Evolutionary conservation across 2,113 vertebrate genomes (phyloP).

Genomic region (Hylia prasina): DNA sequence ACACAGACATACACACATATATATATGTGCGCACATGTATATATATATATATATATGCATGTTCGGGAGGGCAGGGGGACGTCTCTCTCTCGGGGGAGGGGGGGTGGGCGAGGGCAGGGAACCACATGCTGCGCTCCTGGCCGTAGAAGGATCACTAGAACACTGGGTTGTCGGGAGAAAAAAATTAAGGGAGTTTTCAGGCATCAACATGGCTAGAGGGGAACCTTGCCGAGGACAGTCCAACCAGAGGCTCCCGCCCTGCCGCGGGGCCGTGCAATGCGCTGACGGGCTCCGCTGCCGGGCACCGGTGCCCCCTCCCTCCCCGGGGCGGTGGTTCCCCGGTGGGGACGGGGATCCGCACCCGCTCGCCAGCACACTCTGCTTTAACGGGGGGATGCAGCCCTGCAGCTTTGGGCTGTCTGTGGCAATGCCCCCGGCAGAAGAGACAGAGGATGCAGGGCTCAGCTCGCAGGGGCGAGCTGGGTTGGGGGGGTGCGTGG

Average conservation of each 20-base stretch:
- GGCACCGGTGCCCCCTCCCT: background rate
- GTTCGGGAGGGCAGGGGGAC: slow-evolving; percentile 47
- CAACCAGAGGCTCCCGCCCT: slow-evolving; percentile 83
- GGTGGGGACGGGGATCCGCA: fast-evolving
- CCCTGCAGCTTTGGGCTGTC: background rate
- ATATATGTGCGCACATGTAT: slow-evolving; percentile 61
- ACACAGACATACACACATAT: slow-evolving; percentile 54
- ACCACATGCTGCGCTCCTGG: slow-evolving; percentile 73
- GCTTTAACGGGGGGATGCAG: background rate
- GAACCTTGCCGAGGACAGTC: slow-evolving; percentile 89
- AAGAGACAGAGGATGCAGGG: background rate
- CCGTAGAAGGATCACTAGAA: slow-evolving; percentile 65
- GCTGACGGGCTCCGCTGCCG: slow-evolving; percentile 69
- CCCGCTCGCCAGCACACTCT: background rate
- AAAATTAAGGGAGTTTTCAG: slow-evolving; percentile 72
- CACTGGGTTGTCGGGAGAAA: slow-evolving; percentile 42
- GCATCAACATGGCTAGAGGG: slow-evolving; percentile 95
- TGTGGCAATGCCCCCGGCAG: background rate
- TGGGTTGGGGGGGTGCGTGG: background rate
- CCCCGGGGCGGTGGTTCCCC: background rate
- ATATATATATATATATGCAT: slow-evolving; percentile 74
- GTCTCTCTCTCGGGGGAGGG: slow-evolving; percentile 47
- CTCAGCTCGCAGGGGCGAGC: background rate
- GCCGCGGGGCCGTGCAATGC: slow-evolving; percentile 76
- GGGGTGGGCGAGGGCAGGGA: slow-evolving; percentile 23